A percentile compares a stretch with the other conserved stretches of the same genome.
These are phyloP conservation scores for Augochlora pura DNA, from an alignment of 1,140 invertebrate genomes.

Conservation along the genomic window DNA sequence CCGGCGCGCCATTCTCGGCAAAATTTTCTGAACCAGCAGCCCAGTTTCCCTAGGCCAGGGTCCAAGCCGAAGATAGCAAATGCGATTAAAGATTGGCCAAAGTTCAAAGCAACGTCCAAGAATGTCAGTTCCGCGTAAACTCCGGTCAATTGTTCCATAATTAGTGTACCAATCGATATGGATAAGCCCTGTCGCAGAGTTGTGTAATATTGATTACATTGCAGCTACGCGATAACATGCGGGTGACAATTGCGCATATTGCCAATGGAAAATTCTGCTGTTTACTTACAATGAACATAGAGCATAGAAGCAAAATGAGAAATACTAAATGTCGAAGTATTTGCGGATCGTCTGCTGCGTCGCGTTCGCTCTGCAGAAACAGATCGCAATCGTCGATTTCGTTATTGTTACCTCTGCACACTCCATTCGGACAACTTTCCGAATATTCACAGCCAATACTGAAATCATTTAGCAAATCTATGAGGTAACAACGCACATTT, in stretches of 20 bases:
- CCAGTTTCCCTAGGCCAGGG: slow-evolving; percentile 79
- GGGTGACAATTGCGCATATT: not conserved
- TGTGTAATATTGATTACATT: slow-evolving; percentile 18
- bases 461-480: slow-evolving; percentile 4
- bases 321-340: slow-evolving; percentile 91
- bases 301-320: slow-evolving; percentile 89
- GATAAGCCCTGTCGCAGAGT: slow-evolving; percentile 86
- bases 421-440: slow-evolving; percentile 69
- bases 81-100: slow-evolving; percentile 92
- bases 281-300: slow-evolving; percentile 92
- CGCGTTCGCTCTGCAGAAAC: slow-evolving; percentile 51
- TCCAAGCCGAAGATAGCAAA: slow-evolving; percentile 93
- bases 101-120: slow-evolving; percentile 92
- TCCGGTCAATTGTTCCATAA: slow-evolving; percentile 92
- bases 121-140: slow-evolving; percentile 95
- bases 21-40: slow-evolving; percentile 70
- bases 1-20: slow-evolving; percentile 67
- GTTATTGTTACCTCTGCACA: slow-evolving; percentile 58
- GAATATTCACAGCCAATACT: slow-evolving; percentile 63
- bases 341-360: slow-evolving; percentile 83
- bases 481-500: no score
- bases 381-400: slow-evolving; percentile 66
- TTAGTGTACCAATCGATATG: slow-evolving; percentile 91
- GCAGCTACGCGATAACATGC: slow-evolving; percentile 1
- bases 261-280: slow-evolving; percentile 11